Evolutionary conservation across 1,140 invertebrate genomes (phyloP), one percentile per base, ranked within the genome.

Genomic region (Propsilocerus akamusi): DNA sequence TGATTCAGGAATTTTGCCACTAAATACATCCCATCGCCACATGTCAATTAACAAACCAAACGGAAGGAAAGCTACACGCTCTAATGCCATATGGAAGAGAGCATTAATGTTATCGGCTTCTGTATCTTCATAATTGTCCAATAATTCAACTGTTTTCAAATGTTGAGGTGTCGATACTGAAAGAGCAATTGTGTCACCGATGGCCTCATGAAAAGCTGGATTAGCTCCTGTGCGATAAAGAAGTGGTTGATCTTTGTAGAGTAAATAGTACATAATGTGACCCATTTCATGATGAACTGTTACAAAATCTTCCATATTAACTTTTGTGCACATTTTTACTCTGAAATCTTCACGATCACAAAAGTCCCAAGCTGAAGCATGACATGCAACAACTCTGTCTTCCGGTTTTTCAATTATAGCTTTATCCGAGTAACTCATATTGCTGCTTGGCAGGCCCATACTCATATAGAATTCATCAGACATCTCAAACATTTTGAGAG

Each of bases 251-350:
- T 82, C 58, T 61, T 74, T 79, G 59, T 85, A 85, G 55, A 78
- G 74, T 34, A 81, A 59, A 62, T 74, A 83, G 63, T 86, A 86
- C 53, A 83, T 73, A 49, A 86, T 74, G 59, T 86, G 83, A 1
- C 81, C 80, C 71, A 86, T 75, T 68, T 86, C 82, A 58, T 90
- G 86, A 58, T 89, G 84, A 6, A 77, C 62, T 0, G 77, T 82
- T 51, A 76, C 71, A 32, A 88, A 73, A 62, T 83, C 75, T 23
- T 77, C 71, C 51, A 67, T 68, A 12, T 73, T 77, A 0, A 86
- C 66, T n/a, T 73, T 70, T 0, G 83, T 81, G 56, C 86, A 90
- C 72, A 83, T 80, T 63, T 84, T 86, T 34, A 91, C 85, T 49
- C 85, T 78, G 59, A 56, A 68, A 66, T 62, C 62, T 49, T 59